phyloP scores from a whole-genome alignment of 2,797 vertebrate species.

The Centroberyx gerrardi region DNA sequence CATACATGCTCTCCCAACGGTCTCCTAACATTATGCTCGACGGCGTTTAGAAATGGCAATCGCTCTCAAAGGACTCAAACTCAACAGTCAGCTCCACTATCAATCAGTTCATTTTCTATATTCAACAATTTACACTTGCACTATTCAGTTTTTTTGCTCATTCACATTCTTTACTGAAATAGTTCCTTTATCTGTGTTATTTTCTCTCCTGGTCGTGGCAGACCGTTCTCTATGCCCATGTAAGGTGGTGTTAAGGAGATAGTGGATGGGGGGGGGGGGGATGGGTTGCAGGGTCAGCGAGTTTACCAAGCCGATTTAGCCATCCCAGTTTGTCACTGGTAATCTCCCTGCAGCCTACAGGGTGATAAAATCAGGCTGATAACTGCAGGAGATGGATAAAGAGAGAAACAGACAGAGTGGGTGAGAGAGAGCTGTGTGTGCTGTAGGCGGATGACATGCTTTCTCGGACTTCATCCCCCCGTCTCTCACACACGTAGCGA shows the following conservation, averaged over 20 bases:
- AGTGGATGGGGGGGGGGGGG: conserved; percentile 21
- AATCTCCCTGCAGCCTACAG: conserved; percentile 78
- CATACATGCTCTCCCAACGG: not conserved
- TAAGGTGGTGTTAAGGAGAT: conserved; percentile 74
- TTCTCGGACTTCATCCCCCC: conserved; percentile 44
- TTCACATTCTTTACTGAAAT: conserved; percentile 1
- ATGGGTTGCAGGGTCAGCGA: conserved; percentile 66
- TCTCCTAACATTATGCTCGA: not conserved
- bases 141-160: not conserved
- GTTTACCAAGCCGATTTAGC: conserved; percentile 84
- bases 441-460: conserved; percentile 17
- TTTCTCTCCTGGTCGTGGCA: conserved; percentile 27
- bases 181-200: conserved; percentile 54
- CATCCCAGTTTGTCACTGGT: conserved; percentile 81
- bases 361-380: conserved; percentile 70
- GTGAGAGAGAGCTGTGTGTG: conserved; percentile 52
- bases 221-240: conserved; percentile 48
- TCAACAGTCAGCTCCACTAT: not conserved
- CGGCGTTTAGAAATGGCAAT: not conserved
- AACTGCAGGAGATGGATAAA: conserved; percentile 66
- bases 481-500: conserved; percentile 49
- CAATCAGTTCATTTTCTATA: not conserved
- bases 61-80: not conserved
- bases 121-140: not conserved
- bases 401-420: conserved; percentile 54